Evolutionary conservation across 2,113 vertebrate species (phyloP).

Genomic region (cattle (Bos taurus)): ARS-UCD2.0 NC_037342.1:75147001-75147500

Average conservation of each 20-base stretch:
- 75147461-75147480: rapidly evolving
- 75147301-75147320: background rate
- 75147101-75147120: background rate
- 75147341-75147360: background rate
- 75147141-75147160: background rate
- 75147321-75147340: background rate
- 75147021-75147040: background rate
- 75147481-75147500: background rate
- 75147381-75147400: background rate
- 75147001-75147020: background rate
- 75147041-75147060: background rate
- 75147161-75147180: background rate
- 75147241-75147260: background rate
- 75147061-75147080: background rate
- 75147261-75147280: background rate
- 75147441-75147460: rapidly evolving
- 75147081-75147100: background rate
- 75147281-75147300: background rate
- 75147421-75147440: rapidly evolving
- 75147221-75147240: background rate
- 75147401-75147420: background rate
- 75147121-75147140: background rate
- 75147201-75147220: background rate
- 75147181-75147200: background rate
- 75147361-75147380: no score